Conservation (phyloP, 2,113 vertebrate genomes). For the Cinclus mexicanus region DNA sequence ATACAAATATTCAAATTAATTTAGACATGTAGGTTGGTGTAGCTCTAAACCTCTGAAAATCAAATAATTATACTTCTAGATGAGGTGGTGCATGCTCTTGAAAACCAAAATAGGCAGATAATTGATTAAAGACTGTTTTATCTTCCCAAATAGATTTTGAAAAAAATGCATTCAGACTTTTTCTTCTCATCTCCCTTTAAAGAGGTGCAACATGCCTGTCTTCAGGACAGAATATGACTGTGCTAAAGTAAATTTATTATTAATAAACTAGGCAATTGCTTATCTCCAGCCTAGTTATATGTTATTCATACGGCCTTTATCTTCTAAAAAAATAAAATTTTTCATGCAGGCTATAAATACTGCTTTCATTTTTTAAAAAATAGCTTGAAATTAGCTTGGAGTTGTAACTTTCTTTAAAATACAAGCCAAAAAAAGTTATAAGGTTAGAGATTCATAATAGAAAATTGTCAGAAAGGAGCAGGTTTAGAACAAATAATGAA, state of each 20-base stretch:
- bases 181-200: background rate
- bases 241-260: conserved; percentile 37
- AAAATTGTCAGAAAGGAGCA: background rate
- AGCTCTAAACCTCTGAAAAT: background rate
- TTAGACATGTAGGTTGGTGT: background rate
- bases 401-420: background rate
- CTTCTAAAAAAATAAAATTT: background rate
- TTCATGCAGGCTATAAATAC: background rate
- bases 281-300: background rate
- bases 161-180: background rate
- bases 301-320: background rate
- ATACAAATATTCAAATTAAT: background rate
- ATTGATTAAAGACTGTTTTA: conserved; percentile 21
- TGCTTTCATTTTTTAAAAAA: background rate
- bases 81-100: background rate
- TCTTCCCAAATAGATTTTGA: conserved; percentile 5
- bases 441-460: background rate
- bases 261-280: conserved; percentile 21
- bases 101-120: conserved; percentile 9
- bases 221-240: background rate
- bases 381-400: background rate
- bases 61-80: background rate
- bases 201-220: background rate
- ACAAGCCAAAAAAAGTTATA: background rate
- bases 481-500: background rate